Base-by-base conservation (phyloP, 2,113 vertebrate genomes). In the Poecilia latipinna region DNA sequence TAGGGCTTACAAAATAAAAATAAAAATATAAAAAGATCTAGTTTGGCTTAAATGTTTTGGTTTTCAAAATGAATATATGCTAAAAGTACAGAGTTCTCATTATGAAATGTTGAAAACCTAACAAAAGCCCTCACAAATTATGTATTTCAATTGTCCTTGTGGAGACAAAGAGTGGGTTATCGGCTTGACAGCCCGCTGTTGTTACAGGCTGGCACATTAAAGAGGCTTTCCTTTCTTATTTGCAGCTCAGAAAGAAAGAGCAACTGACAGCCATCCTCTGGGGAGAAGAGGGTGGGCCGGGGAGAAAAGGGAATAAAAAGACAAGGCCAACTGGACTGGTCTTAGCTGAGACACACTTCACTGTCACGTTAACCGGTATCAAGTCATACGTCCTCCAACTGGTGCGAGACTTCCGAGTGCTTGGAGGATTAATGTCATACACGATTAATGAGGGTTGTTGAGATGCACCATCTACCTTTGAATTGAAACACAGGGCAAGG, bases 371-470 rank as follows among this genome's bases (percentile, higher is more conserved):
- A 70, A 80, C 74, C 29, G 86, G 89, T 85, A 89, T 66, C 37
- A 17, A 39, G 78, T 83, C 54, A 31, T 90, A 73, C 39, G 32
- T 86, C 85, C 87, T 81, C 68, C 63, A 24, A 84, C 81, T 8
- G 48, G 66, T 73, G 74, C 31, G 77, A 85, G 85, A 84, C 31
- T n/a, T 72, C 61, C 12, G 37, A 76, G 80, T 60, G 81, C 86
- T 79, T 72, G 63, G 65, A 84, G 76, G 82, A 66, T 74, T 80
- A 70, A 78, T 48, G 77, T 74, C 77, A 81, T 86, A 83, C 76
- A 83, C 75, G 88, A 91, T 93, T 83, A 88, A 91, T 84, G 77
- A 70, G 71, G 28, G 65, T 74, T 68, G 87, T 67, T 83, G 63
- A 73, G 71, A 80, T 85, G 48, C 61, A 75, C 82, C 8, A 37